Evolutionary conservation across 2,888 invertebrate genomes (phyloP).

Genomic region (Hymenopus coronatus): DNA sequence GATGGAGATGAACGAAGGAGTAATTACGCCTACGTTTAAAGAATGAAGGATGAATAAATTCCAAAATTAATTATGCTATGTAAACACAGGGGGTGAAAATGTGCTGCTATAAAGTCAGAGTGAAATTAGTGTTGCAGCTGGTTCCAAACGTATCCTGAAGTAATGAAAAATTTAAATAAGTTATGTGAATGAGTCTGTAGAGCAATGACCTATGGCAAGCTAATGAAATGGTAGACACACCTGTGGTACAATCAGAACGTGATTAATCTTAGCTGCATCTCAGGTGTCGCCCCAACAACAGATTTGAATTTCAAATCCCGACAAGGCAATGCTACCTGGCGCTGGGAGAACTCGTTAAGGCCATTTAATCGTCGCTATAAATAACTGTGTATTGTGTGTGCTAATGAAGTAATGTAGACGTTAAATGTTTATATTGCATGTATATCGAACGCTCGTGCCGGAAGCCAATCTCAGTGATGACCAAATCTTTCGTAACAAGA

Average conservation of each 20-base stretch:
- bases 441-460: not conserved
- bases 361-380: not conserved
- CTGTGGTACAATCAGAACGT: not conserved
- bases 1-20: no score
- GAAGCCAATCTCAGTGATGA: not conserved
- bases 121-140: no score
- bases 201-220: not conserved
- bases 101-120: no score
- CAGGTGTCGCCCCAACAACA: not conserved
- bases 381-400: not conserved
- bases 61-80: no score
- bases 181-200: no score
- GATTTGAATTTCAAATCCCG: not conserved
- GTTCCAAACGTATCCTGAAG: no score
- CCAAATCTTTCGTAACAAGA: not conserved
- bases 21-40: no score
- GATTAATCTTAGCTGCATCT: not conserved
- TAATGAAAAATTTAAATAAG: no score
- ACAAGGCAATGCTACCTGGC: not conserved
- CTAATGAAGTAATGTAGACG: not conserved
- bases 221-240: not conserved
- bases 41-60: no score
- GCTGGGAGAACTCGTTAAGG: not conserved
- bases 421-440: not conserved
- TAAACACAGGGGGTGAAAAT: no score